Evolutionary conservation across 2,888 invertebrate genomes (phyloP), one percentile per base, ranked within the genome.

Genomic region (Melinopterus prodromus): DNA sequence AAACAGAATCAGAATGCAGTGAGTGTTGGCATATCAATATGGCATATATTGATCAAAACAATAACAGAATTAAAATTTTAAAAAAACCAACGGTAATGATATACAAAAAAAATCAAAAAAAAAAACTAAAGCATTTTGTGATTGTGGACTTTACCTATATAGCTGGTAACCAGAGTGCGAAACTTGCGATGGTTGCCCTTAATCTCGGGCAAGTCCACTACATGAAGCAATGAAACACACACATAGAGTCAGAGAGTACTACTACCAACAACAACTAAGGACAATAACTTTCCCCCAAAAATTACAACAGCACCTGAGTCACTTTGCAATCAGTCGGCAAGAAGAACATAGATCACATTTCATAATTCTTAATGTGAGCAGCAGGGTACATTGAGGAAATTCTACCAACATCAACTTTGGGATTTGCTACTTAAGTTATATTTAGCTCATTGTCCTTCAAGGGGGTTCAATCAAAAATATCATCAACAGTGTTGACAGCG

Each of bases 141-240:
- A 80, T 77, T 77, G 80, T 78, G 80, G 81, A 87, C 87, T 88
- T 93, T 98, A 99, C 99, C 99, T 97, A 99, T 97, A 91, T 98
- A 98, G 93, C 98, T 98, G 93, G 98, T 97, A 92, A 99, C 99
- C 93, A 99, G 95, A 91, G 98, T 98, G 93, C 99, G 95, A 96
- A 99, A 99, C 94, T 98, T 98, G 94, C 97, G 96, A 93, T 98
- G 98, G 91, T 97, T 97, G 91, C 98, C 98, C 93, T 97, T 98
- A 92, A 98, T 96, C 94, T 97, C 98, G 91, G 98, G 98, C 92
- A 97, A 95, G 94, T 98, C 98, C 97, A 98, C 98, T 98, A 90
- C 90, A 84, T 78, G 88, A 89, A 90, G 89, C 90, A 88, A 88
- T 89, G 85, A 87, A 88, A 88, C 86, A 89, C 87, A 89, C 88